These are phyloP conservation scores for Bergia puertoricense DNA, from an alignment of 92 coral and sea anemone genomes.

Conservation along the genomic window DNA sequence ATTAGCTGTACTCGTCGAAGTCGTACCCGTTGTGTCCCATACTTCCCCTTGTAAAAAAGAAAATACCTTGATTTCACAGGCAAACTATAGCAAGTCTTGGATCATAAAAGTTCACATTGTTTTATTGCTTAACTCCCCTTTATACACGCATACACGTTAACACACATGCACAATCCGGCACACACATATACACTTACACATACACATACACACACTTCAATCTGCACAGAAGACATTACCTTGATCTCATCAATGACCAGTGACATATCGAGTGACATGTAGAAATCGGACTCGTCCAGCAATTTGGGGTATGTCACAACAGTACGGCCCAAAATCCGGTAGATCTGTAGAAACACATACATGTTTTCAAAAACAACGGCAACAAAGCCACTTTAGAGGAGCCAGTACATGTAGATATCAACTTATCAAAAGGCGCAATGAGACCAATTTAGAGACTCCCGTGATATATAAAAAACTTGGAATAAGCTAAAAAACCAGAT, in stretches of 20 bases:
- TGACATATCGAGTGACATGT: constrained; percentile 96
- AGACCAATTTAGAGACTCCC: too few relatives aligned
- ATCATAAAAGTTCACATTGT: background rate
- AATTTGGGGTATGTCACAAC: constrained; percentile 93
- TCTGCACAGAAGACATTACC: constrained; percentile 49
- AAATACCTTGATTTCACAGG: too few relatives aligned
- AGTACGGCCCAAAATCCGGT: constrained; percentile 90
- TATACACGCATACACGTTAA: background rate
- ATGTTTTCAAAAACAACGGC: background rate
- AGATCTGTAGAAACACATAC: constrained; percentile 63
- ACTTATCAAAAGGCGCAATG: too few relatives aligned
- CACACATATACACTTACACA: background rate
- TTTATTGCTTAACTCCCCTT: background rate
- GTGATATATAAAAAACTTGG: too few relatives aligned
- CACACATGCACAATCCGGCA: background rate
- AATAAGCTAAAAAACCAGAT: too few relatives aligned
- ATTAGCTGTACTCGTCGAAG: too few relatives aligned
- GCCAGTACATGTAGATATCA: too few relatives aligned
- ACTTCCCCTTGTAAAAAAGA: too few relatives aligned
- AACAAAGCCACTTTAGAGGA: background rate
- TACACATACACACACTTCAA: background rate
- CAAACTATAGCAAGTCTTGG: too few relatives aligned
- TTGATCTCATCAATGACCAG: constrained; percentile 92
- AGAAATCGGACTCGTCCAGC: constrained; percentile 91
- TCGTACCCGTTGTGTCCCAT: too few relatives aligned